Percentiles rank a stretch among this genome's conserved stretches.
Conservation (phyloP, 1,140 invertebrate genomes). For the Caenorhabditis tropicalis region DNA sequence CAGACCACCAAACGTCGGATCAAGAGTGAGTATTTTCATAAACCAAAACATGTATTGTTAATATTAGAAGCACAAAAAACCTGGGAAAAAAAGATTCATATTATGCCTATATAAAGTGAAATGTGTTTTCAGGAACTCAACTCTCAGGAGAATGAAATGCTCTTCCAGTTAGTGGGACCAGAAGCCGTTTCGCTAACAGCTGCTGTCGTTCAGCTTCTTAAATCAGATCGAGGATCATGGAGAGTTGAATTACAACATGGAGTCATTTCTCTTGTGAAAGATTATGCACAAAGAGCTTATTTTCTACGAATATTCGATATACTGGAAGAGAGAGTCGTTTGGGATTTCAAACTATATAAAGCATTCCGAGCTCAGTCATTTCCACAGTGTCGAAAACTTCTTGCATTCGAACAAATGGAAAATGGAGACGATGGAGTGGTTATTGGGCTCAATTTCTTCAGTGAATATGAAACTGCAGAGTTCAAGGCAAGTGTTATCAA, state of each 20-base stretch:
- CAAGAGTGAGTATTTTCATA: background rate
- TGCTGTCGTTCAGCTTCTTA: slow-evolving; percentile 25
- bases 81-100: background rate
- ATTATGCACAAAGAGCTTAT: slow-evolving; percentile 49
- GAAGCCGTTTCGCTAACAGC: slow-evolving; percentile 12
- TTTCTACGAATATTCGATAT: slow-evolving; percentile 51
- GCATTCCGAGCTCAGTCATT: slow-evolving; percentile 6
- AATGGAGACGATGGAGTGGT: slow-evolving; percentile 24
- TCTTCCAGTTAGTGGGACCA: background rate
- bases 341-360: slow-evolving; percentile 53
- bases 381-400: slow-evolving; percentile 17
- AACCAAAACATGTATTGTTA: background rate
- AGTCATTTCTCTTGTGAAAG: slow-evolving; percentile 34
- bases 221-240: slow-evolving; percentile 10
- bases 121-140: background rate
- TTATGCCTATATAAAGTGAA: background rate
- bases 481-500: background rate
- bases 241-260: background rate
- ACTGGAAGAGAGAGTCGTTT: slow-evolving; percentile 16
- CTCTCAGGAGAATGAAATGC: slow-evolving; percentile 31
- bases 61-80: background rate
- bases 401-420: slow-evolving; percentile 27
- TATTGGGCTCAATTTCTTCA: slow-evolving; percentile 18
- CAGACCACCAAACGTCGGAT: slow-evolving; percentile 3
- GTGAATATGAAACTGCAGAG: slow-evolving; percentile 14